Evolutionary conservation across 1,140 invertebrate genomes (phyloP), one percentile per base, ranked within the genome.

Genomic region (Venturia canescens): DNA sequence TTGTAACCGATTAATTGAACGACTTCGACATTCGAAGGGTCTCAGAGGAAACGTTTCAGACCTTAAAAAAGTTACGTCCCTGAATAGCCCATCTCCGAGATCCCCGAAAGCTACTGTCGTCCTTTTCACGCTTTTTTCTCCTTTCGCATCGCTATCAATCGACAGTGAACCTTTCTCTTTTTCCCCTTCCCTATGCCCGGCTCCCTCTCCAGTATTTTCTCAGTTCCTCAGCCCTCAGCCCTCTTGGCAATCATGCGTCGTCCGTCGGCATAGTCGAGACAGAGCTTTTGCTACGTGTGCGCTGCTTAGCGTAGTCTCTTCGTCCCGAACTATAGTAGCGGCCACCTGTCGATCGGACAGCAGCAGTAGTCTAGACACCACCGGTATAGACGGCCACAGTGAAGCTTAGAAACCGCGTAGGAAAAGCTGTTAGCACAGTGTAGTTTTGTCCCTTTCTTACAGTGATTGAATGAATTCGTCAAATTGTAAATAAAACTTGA

Each of bases 291-390:
- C 48, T 74, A 57, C 71, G 71, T 74, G 48, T 53, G 71, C 71
- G 71, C 71, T 72, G 48, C 71, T 27, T 38, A 23, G 48, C n/a
- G 71, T n/a, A 74, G 48, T 50, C 21, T 50, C 75, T 74, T 53
- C 67, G 75, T 63, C 34, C 13, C 67, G 76, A 77, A 83, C 79
- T 83, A 83, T 83, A 83, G 78, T 79, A 83, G 81, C 82, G 66
- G 82, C 82, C 82, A 83, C 82, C 82, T 83, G 82, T 83, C 82
- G 82, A 83, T 83, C 71, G 44, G 79, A 70, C 76, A 44, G 69
- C 7, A 63, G 53, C 72, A 60, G 82, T 82, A 79, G 63, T 83
- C 79, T 72, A 78, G 79, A 78, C 31, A 50, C 76, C 26, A 72
- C 31, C 75, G 67, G 79, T 80, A 80, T 67, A 29, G 48, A 75